These are phyloP conservation scores for Dynastes grantii DNA, from an alignment of 2,888 invertebrate species.

Conservation along the genomic window DNA sequence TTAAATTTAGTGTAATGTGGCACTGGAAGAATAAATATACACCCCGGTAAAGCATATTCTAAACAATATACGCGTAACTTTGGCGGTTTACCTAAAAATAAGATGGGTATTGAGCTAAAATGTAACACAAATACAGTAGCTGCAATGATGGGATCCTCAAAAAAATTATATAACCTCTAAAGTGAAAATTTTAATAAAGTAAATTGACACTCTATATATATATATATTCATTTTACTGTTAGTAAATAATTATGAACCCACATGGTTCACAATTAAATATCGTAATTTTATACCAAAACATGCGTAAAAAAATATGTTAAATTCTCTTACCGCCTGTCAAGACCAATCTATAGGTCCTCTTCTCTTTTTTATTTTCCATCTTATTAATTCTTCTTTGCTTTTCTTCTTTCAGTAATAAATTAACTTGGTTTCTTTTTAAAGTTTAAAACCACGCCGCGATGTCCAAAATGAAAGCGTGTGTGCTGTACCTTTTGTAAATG, in stretches of 20 bases:
- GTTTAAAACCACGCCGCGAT: constrained; percentile 14
- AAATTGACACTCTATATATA: background rate
- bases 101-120: constrained; percentile 5
- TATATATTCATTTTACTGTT: background rate
- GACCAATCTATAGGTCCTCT: constrained; percentile 88
- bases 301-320: constrained; percentile 4
- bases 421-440: constrained; percentile 10
- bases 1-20: constrained; percentile 3
- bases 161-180: constrained; percentile 24
- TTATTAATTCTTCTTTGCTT: constrained; percentile 4
- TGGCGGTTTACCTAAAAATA: constrained; percentile 21
- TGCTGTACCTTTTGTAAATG: constrained; percentile 16
- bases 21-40: background rate
- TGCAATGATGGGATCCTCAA: background rate
- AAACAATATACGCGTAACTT: constrained; percentile 16
- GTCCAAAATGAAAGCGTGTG: constrained; percentile 13
- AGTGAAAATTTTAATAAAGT: background rate
- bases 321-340: constrained; percentile 87
- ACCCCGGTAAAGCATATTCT: background rate
- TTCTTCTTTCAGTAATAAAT: constrained; percentile 1
- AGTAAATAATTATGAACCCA: background rate
- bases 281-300: background rate
- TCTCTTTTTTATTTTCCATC: constrained; percentile 66
- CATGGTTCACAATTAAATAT: background rate
- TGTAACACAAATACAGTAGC: constrained; percentile 7